Percentiles rank a stretch among this genome's conserved stretches.
Conservation (phyloP, 2,797 vertebrate species). For the Manis crassicaudata region DNA sequence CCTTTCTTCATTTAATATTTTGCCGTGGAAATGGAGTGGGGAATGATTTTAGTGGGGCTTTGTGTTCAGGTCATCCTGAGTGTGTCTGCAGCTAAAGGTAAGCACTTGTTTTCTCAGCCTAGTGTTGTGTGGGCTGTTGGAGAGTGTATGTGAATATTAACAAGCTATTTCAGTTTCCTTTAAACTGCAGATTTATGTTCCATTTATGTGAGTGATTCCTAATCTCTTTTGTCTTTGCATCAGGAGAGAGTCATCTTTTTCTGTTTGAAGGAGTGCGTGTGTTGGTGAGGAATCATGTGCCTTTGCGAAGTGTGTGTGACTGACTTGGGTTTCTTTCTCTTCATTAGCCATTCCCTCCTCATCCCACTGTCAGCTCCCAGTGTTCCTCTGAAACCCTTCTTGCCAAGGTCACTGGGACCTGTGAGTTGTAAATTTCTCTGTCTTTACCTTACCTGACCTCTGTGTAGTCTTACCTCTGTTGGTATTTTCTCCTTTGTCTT, state of each 20-base stretch:
- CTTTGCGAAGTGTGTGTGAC: not conserved
- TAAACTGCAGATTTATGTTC: not conserved
- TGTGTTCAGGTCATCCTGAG: not conserved
- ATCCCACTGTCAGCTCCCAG: not conserved
- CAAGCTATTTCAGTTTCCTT: not conserved
- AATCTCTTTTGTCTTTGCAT: not conserved
- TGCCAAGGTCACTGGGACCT: not conserved
- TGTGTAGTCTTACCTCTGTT: not conserved
- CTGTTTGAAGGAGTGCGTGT: not conserved
- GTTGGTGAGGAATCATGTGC: not conserved
- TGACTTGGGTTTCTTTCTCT: not conserved
- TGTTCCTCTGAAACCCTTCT: not conserved
- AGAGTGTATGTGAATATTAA: conserved; percentile 5
- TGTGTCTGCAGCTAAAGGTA: not conserved
- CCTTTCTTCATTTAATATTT: not conserved
- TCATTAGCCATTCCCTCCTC: not conserved
- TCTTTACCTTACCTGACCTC: not conserved
- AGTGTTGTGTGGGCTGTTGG: not conserved
- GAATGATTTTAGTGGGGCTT: not conserved
- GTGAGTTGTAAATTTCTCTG: not conserved
- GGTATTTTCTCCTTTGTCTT: not conserved
- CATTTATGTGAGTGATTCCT: not conserved
- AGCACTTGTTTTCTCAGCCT: not conserved
- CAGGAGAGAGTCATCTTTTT: not conserved
- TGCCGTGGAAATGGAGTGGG: not conserved